Conservation (phyloP, 2,888 invertebrate genomes). For the Coronaproctus castanopsis region DNA sequence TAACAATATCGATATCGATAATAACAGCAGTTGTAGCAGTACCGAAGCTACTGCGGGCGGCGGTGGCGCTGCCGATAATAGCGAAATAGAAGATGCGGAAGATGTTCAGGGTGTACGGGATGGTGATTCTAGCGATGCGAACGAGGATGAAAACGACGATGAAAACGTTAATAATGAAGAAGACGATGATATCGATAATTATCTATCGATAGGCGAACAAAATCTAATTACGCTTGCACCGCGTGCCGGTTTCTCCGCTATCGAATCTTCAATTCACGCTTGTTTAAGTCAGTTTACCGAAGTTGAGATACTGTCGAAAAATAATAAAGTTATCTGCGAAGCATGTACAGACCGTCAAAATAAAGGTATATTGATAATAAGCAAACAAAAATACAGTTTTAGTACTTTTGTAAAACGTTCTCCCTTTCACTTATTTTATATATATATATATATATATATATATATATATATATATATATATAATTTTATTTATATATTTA, state of each 20-base stretch:
- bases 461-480: too few relatives aligned
- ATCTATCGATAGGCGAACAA: constrained; percentile 11
- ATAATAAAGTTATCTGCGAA: constrained; percentile 84
- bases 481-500: too few relatives aligned
- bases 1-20: not conserved
- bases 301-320: constrained; percentile 70
- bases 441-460: too few relatives aligned
- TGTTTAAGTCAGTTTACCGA: constrained; percentile 85
- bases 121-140: constrained; percentile 13
- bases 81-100: constrained; percentile 7
- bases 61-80: constrained; percentile 1
- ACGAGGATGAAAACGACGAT: constrained; percentile 12
- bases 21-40: not conserved
- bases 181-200: constrained; percentile 10
- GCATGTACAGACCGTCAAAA: constrained; percentile 59
- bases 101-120: constrained; percentile 9
- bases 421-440: too few relatives aligned
- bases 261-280: constrained; percentile 65
- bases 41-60: not conserved
- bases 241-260: constrained; percentile 29
- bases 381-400: too few relatives aligned
- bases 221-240: constrained; percentile 13
- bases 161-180: constrained; percentile 5
- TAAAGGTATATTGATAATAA: constrained; percentile 24
- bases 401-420: too few relatives aligned